These are phyloP conservation scores for Sycon ciliatum DNA, from an alignment of 37 sponge, comb jelly and placozoan species.

Conservation along the genomic window DNA sequence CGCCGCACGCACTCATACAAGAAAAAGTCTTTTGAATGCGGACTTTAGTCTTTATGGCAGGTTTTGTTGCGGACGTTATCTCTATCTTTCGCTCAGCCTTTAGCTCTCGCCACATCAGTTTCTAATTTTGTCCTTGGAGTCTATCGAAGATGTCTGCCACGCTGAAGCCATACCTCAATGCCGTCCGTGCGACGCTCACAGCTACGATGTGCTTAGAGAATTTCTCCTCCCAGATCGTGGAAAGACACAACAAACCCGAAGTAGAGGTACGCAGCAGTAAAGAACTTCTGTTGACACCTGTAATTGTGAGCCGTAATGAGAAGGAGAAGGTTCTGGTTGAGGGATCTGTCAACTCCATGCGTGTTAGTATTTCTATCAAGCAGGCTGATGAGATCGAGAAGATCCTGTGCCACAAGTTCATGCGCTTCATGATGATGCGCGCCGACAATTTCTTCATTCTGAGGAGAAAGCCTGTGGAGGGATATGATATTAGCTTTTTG, in stretches of 20 bases:
- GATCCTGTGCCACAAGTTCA: slow-evolving; percentile 99
- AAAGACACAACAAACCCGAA: slow-evolving; percentile 97
- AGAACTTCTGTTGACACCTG: slow-evolving; percentile 84
- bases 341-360: slow-evolving; percentile 86
- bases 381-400: slow-evolving; percentile 99
- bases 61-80: too few relatives aligned
- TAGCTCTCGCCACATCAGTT: too few relatives aligned
- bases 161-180: slow-evolving; percentile 89
- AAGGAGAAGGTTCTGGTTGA: slow-evolving; percentile 92
- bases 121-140: too few relatives aligned
- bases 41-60: too few relatives aligned
- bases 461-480: slow-evolving; percentile 91
- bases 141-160: slow-evolving; percentile 41
- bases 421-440: slow-evolving; percentile 99
- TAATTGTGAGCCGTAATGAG: slow-evolving; percentile 88
- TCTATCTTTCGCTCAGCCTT: too few relatives aligned
- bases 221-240: slow-evolving; percentile 94
- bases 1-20: too few relatives aligned
- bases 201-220: slow-evolving; percentile 99
- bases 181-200: slow-evolving; percentile 77
- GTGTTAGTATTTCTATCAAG: slow-evolving; percentile 95
- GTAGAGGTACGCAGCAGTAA: slow-evolving; percentile 90
- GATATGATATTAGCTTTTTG: slow-evolving; percentile 97
- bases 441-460: slow-evolving; percentile 98
- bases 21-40: too few relatives aligned